Base-by-base conservation (phyloP, 2,797 vertebrate species). In the Enteromius treurensis region DNA sequence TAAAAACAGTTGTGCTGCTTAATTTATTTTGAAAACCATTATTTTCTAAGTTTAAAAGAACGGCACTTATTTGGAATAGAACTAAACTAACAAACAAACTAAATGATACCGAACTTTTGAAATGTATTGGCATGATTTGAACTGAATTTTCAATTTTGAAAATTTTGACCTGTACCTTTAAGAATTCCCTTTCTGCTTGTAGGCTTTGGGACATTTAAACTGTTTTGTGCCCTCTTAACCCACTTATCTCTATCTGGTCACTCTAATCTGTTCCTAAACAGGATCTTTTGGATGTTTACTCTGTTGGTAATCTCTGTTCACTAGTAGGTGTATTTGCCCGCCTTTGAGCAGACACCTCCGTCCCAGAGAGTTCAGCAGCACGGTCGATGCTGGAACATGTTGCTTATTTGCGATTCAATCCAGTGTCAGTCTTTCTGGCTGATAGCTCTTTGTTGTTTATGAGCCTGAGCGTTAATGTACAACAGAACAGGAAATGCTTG, bases 401-500 rank as follows among this genome's bases (percentile, higher is more conserved):
- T 58, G 47, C 60, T 77, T 81, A 34, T 82, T 81, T 81, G 58
- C 67, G 23, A 81, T 67, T 79, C 34, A 29, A 49, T 81, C 58
- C 40, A 21, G 26, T 67, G 76, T 85, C 84, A 84, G 83, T 47
- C 32, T 55, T 84, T 79, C 82, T 68, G 71, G 69, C 84, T 80
- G 84, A 83, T 68, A 7, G 68, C 49, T 80, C 78, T 85, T 85
- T 87, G 86, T 86, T 86, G 88, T 89, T 89, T 89, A 85, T 78
- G 64, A 81, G 81, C 60, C 42, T 21, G 62, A 82, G 86, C 75
- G 83, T 87, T 88, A 90, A 89, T 89, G 85, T 87, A 82, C 86
- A 89, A 87, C 87, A 88, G 88, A 86, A 84, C 88, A 89, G 89
- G 88, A 89, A 90, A 89, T 90, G 80, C 86, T 89, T 89, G 84